phyloP scores from a whole-genome alignment of 92 coral and sea anemone species.

The Porites cylindrica region DNA sequence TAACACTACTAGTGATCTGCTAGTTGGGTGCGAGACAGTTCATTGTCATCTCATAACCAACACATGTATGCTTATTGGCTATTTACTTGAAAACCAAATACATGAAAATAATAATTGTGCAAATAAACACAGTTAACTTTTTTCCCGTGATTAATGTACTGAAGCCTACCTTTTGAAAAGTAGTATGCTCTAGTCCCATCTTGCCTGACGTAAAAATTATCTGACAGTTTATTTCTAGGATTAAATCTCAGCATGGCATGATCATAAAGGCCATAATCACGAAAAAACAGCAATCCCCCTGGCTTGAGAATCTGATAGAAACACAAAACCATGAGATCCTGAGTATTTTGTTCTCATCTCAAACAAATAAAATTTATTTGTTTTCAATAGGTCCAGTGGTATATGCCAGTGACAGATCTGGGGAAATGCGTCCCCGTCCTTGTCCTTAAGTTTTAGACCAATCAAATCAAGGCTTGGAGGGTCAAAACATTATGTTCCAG shows the following conservation, averaged over 20 bases:
- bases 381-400: too few species aligned
- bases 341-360: too few species aligned
- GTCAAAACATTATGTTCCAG: too few species aligned
- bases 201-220: slow-evolving; percentile 95
- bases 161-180: slow-evolving; percentile 83
- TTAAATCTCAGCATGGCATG: slow-evolving; percentile 98
- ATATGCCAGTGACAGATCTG: too few species aligned
- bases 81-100: background rate
- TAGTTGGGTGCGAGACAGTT: too few species aligned
- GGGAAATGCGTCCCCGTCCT: too few species aligned
- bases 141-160: background rate
- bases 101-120: too few species aligned
- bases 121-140: too few species aligned
- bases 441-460: too few species aligned
- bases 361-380: too few species aligned
- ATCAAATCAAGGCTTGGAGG: too few species aligned
- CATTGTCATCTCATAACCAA: background rate
- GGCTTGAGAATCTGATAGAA: slow-evolving; percentile 83
- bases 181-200: slow-evolving; percentile 99
- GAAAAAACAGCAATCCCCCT: slow-evolving; percentile 89
- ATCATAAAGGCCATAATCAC: slow-evolving; percentile 97
- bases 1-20: too few species aligned
- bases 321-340: background rate
- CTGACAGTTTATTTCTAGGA: slow-evolving; percentile 89
- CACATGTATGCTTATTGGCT: background rate